Conservation (phyloP, 2,888 invertebrate species). For the Odontothrips loti region DNA sequence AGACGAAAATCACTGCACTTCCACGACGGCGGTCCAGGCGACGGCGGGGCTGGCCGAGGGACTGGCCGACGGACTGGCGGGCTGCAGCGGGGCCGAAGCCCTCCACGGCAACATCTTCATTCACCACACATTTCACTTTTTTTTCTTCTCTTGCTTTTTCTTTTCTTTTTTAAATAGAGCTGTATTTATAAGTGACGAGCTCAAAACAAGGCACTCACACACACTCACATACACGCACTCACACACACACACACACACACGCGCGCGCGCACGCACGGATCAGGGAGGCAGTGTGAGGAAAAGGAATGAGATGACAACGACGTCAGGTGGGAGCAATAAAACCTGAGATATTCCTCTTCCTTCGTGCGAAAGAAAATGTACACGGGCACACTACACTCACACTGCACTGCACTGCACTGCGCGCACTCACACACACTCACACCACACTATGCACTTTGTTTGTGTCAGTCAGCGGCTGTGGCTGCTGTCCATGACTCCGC, state of each 20-base stretch:
- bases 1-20: background rate
- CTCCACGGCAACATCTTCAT: background rate
- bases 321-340: no score
- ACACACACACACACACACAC: background rate
- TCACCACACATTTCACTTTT: constrained; percentile 5
- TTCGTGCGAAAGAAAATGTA: no score
- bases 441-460: background rate
- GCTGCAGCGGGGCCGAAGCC: background rate
- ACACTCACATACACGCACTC: background rate
- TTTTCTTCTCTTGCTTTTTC: background rate
- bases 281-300: no score
- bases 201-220: background rate
- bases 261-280: no score
- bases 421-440: background rate
- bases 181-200: background rate
- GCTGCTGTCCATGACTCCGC: background rate
- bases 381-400: background rate
- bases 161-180: background rate
- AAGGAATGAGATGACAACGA: no score
- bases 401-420: background rate
- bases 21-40: background rate
- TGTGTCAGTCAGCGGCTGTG: background rate
- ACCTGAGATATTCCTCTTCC: no score
- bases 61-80: background rate
- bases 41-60: background rate